Conservation (phyloP, 2,113 vertebrate genomes). For the Heterotilapia buettikoferi region DNA sequence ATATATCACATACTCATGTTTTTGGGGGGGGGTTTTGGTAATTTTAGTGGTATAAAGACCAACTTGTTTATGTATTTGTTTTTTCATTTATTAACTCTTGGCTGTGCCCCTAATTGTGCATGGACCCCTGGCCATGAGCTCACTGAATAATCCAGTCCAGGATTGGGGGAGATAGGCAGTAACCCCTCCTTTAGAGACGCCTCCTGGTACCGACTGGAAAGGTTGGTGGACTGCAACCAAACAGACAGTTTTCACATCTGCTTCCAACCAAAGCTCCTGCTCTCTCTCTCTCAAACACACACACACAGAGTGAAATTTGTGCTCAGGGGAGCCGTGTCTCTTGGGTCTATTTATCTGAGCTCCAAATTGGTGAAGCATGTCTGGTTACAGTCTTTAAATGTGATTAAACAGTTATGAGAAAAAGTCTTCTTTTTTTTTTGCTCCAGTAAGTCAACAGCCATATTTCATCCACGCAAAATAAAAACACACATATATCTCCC, state of each 20-base stretch:
- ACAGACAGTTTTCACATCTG: constrained; percentile 29
- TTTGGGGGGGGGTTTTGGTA: not conserved
- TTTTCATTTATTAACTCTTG: not conserved
- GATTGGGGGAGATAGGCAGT: not conserved
- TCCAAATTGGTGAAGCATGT: constrained; percentile 19
- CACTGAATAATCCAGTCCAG: not conserved
- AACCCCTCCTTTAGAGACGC: not conserved
- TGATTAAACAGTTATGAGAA: constrained; percentile 18
- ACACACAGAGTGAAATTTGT: not conserved
- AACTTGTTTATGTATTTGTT: not conserved
- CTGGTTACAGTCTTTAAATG: not conserved
- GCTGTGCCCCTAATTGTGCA: not conserved
- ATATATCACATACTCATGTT: not conserved
- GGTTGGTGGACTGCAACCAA: not conserved
- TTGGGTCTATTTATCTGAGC: constrained; percentile 2
- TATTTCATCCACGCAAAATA: not conserved
- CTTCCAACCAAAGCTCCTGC: not conserved
- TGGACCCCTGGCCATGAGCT: not conserved
- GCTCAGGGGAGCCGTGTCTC: constrained; percentile 4
- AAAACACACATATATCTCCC: not conserved
- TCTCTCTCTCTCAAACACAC: not conserved
- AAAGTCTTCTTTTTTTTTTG: not conserved
- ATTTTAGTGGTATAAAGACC: not conserved
- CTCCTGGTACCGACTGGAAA: not conserved
- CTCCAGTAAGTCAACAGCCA: not conserved